Evolutionary conservation across 2,888 invertebrate genomes (phyloP), one percentile per base, ranked within the genome.

Genomic region (Selenia dentaria): DNA sequence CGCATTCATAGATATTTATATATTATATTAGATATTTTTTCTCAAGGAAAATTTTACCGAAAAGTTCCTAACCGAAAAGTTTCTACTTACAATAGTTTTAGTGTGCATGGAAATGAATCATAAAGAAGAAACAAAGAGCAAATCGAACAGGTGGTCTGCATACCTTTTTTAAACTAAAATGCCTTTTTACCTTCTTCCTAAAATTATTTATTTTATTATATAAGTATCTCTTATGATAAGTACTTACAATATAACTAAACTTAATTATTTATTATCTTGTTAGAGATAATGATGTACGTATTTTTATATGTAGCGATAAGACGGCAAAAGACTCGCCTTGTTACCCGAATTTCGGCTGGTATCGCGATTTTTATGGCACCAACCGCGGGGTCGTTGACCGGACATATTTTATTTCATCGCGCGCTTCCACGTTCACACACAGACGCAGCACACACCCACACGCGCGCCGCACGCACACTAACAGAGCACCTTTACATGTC

Each of bases 391-490:
- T 90, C 90, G 74, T 83, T 87, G 90, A 87, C 89, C 90, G 89
- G 85, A 88, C 90, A 89, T 89, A 89, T 89, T 90, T 90, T 90
- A 90, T 90, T 90, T 89, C 86, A 90, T 88, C 90, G 89, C 88
- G 87, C 88, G 83, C 87, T 87, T 89, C 87, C 87, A 88, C 83
- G 85, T 84, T 80, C 87, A 83, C 86, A 84, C 85, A 86, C 82
- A 76, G 62, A 74, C 71, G 67, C 70, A 64, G 70, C 79, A 71
- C 83, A 75, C 84, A 79, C 83, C 79, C 76, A 68, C 62, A 60
- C 59, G 62, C 66, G 55, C 66, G 57, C 64, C 65, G 20, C 77
- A 79, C 83, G 72, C 85, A 82, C 81, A 84, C 88, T 54, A 49
- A 43, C 55, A 52, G 62, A 51, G 33, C 53, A 60, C 80, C 78